Base-by-base conservation (phyloP, 2,113 vertebrate species). In the Neodontobutis hainanensis region DNA sequence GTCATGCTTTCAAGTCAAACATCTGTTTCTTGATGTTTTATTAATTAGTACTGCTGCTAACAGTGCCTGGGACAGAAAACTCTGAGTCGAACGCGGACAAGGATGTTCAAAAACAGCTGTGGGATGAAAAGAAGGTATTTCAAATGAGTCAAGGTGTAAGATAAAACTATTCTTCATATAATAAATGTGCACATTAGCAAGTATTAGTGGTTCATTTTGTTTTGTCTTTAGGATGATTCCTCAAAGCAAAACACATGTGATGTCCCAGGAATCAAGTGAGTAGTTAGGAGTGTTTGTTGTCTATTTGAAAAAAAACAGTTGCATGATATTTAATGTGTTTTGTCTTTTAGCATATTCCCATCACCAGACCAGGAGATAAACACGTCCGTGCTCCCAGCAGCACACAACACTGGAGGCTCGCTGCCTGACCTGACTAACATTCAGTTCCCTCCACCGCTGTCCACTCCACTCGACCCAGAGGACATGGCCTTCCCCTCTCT, bases 211-310 rank as follows among this genome's bases (percentile, higher is more conserved):
- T 50, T 80, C 27, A 77, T 6, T 53, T 72, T 35, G 32, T 72
- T 73, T 77, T 75, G 6, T 80, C 48, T 55, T 44, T 56, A 98
- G 96, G 89, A 94, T 57, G 94, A 94, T 84, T 93, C 92, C 59
- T 92, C 96, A 15, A 93, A 94, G 83, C 93, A 95, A 57, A 98
- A 97, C 86, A 94, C 95, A 12, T 97, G 95, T 74, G 96, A 99
- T 82, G 97, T 99, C 81, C 97, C 97, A 4, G 97, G 97, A 91
- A 99, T 99, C 91, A 99, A 96, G 97, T 99, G 87, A 95, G 96
- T 94, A 38, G n/a, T 47, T 47, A 36, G 5, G 4, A 56, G 14
- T 38, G 12, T 58, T 4, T 46, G 9, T 46, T 11, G 12, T 46
- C 9, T 2, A n/a, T 40, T 11, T 14, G 2, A 12, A 9, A n/a